Evolutionary conservation across 2,888 invertebrate species (phyloP), one percentile per base, ranked within the genome.

Genomic region (Plebejus melissa): DNA sequence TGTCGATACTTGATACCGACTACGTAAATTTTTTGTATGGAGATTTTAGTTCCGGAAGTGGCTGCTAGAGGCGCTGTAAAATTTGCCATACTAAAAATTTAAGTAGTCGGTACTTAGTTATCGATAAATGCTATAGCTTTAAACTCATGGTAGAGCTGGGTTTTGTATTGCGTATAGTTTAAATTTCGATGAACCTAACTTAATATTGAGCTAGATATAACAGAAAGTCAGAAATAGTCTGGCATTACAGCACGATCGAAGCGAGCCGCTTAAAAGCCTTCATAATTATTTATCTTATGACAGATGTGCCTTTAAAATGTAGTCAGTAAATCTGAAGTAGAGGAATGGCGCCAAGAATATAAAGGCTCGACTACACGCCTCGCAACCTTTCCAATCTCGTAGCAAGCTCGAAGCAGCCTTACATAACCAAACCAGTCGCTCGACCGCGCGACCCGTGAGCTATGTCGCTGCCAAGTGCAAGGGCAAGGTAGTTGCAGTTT

Each of bases 371-470:
- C 72, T 32, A 32, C 54, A 28, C n/a, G 16, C 28, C 28, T n/a
- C 58, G 46, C 60, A 58, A 65, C 38, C 58, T 57, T 54, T n/a
- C 58, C 46, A 22, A 7, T 28, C 28, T 60, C 76, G 46, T 60
- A 57, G 58, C 74, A 54, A 69, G 58, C 13, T 57, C 71, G 70
- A 58, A 28, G 70, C 2, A 46, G 46, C 9, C 58, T 90, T 90
- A 85, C 90, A 88, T 90, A 90, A 91, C 83, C 83, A 84, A 88
- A 89, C 88, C 87, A 88, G 89, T 88, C 85, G 83, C 81, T 77
- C 77, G 80, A 54, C 79, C 80, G 82, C 77, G 76, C 76, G 74
- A 75, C 75, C 70, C 74, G 69, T 78, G 79, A 77, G 74, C 81
- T 80, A 79, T 79, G 79, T 81, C 80, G 79, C 77, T 75, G 79